A percentile compares a stretch with the other conserved stretches of the same genome.
These are phyloP conservation scores for Smittia aterrima DNA, from an alignment of 2,888 invertebrate genomes.

Conservation along the genomic window DNA sequence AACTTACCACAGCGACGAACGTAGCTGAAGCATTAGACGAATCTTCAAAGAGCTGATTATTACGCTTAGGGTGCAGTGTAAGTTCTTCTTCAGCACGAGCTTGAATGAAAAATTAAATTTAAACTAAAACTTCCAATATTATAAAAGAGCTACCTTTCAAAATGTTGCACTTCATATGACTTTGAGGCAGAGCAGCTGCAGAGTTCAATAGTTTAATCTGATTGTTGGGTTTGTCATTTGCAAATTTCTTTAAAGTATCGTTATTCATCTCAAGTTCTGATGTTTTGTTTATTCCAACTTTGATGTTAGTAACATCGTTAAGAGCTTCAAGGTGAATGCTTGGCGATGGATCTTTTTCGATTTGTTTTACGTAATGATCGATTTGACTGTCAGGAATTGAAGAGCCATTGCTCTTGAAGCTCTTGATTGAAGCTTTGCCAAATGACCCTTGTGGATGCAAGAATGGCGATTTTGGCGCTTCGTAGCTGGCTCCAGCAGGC, in stretches of 20 bases:
- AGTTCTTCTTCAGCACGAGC: constrained; percentile 69
- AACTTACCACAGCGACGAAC: constrained; percentile 73
- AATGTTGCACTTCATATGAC: constrained; percentile 92
- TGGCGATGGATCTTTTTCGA: constrained; percentile 66
- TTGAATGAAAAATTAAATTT: constrained; percentile 46
- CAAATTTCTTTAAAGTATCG: constrained; percentile 64
- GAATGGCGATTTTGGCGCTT: constrained; percentile 51
- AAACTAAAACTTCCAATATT: not conserved
- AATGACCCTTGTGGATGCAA: constrained; percentile 50
- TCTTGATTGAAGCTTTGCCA: constrained; percentile 55
- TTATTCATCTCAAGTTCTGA: constrained; percentile 60
- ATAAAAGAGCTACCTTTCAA: constrained; percentile 69
- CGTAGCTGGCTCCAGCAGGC: constrained; percentile 52
- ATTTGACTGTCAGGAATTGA: constrained; percentile 58
- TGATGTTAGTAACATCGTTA: constrained; percentile 58
- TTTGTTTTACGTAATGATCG: constrained; percentile 74
- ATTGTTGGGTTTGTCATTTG: constrained; percentile 69
- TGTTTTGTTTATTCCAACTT: constrained; percentile 54
- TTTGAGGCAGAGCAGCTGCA: constrained; percentile 74
- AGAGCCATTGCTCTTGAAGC: constrained; percentile 53
- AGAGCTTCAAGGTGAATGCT: constrained; percentile 60
- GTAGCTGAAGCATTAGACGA: constrained; percentile 61
- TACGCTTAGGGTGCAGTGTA: constrained; percentile 55
- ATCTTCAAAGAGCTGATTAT: constrained; percentile 61
- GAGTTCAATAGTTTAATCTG: constrained; percentile 65